These are phyloP conservation scores for Rhinatrema bivittatum DNA, from an alignment of 2,797 vertebrate species.

Conservation along the genomic window DNA sequence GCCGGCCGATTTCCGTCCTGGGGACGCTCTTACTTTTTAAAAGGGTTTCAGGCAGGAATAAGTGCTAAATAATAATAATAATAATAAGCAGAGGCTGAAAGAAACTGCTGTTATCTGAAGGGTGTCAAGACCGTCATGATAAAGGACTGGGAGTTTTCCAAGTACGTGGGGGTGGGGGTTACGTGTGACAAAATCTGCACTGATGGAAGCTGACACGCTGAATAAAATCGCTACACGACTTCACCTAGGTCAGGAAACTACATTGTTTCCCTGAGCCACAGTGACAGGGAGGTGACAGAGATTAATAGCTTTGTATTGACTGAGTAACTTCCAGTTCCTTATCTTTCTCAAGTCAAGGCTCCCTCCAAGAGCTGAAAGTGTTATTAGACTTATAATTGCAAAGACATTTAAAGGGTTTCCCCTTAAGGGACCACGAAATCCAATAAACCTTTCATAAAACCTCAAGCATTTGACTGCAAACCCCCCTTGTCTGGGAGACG, in stretches of 20 bases:
- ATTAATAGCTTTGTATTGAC: slow-evolving; percentile 89
- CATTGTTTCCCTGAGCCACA: slow-evolving; percentile 68
- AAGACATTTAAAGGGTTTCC: slow-evolving; percentile 93
- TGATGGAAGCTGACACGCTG: slow-evolving; percentile 73
- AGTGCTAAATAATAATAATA: slow-evolving; percentile 70
- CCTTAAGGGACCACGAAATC: slow-evolving; percentile 89
- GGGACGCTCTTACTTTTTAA: too few relatives aligned
- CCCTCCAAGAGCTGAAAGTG: slow-evolving; percentile 75
- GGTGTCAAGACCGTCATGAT: slow-evolving; percentile 51
- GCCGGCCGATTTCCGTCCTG: too few relatives aligned
- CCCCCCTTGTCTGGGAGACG: slow-evolving; percentile 43
- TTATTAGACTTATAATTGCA: slow-evolving; percentile 98
- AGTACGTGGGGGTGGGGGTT: slow-evolving; percentile 38
- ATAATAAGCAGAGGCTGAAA: slow-evolving; percentile 44
- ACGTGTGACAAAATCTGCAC: slow-evolving; percentile 62
- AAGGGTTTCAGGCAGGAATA: slow-evolving; percentile 45
- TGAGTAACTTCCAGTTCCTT: slow-evolving; percentile 84
- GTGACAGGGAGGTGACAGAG: slow-evolving; percentile 83
- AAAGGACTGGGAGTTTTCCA: slow-evolving; percentile 55
- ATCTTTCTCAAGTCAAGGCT: slow-evolving; percentile 80
- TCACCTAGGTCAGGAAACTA: slow-evolving; percentile 73
- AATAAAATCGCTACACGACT: slow-evolving; percentile 67
- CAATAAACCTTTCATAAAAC: slow-evolving; percentile 92
- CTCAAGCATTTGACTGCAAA: slow-evolving; percentile 55
- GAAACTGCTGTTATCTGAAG: slow-evolving; percentile 40